Evolutionary conservation across 2,888 invertebrate species (phyloP).

Genomic region (Callosobruchus maculatus): DNA sequence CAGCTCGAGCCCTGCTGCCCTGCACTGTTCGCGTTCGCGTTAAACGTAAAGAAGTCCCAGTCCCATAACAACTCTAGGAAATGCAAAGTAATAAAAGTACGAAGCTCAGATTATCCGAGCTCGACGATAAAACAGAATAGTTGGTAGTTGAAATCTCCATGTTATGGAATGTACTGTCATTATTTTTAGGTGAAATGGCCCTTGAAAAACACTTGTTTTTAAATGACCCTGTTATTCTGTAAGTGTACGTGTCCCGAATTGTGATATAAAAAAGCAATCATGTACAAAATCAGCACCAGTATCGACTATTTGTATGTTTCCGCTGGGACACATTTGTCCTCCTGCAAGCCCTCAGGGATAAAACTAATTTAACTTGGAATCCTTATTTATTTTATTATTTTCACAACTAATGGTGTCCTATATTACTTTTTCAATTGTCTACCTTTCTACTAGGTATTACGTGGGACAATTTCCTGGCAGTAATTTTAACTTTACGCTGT

Average conservation of each 20-base stretch:
- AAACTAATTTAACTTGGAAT: conserved; percentile 52
- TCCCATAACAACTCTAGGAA: not conserved
- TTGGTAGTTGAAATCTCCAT: conserved; percentile 21
- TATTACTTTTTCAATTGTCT: not conserved
- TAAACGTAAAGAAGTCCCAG: not conserved
- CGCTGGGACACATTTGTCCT: conserved; percentile 50
- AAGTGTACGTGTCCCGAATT: conserved; percentile 50
- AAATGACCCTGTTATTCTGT: conserved; percentile 49
- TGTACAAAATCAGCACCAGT: conserved; percentile 51
- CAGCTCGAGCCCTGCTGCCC: not conserved
- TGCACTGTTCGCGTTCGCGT: not conserved
- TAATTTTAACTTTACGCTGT: not conserved
- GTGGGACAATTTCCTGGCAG: not conserved
- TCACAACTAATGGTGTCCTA: conserved; percentile 45
- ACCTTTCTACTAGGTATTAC: not conserved
- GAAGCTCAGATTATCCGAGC: conserved; percentile 26
- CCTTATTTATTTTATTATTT: conserved; percentile 51
- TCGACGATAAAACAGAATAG: conserved; percentile 27
- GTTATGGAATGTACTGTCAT: conserved; percentile 42
- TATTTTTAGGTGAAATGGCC: conserved; percentile 47
- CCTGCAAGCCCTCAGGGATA: conserved; percentile 44
- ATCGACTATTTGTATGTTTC: conserved; percentile 50
- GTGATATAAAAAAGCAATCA: conserved; percentile 52
- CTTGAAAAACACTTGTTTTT: conserved; percentile 47
- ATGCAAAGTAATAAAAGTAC: conserved; percentile 26